Percentiles rank a stretch among this genome's conserved stretches.
phyloP scores from a whole-genome alignment of 2,888 invertebrate species.

The Caenorhabditis virilis region DNA sequence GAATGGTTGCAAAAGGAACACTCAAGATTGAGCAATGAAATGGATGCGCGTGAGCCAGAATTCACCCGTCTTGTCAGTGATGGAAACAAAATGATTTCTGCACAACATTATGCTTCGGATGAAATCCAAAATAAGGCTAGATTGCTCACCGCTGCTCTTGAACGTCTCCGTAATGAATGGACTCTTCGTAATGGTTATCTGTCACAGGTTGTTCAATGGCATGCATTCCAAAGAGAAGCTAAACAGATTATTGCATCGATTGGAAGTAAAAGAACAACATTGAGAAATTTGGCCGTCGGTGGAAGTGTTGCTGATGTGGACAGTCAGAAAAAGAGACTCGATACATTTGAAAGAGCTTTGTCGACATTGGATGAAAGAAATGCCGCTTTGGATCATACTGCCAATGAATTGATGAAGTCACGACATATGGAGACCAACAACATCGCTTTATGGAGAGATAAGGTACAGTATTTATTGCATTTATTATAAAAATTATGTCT shows the following conservation, averaged over 20 bases:
- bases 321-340: constrained; percentile 87
- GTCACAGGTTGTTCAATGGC: constrained; percentile 84
- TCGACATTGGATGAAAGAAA: constrained; percentile 70
- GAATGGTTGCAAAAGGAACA: constrained; percentile 78
- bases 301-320: constrained; percentile 74
- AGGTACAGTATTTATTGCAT: no score
- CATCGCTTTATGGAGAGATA: constrained; percentile 51
- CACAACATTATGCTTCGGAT: constrained; percentile 79
- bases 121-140: constrained; percentile 68
- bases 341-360: constrained; percentile 89
- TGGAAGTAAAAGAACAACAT: constrained; percentile 79
- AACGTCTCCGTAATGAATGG: constrained; percentile 83
- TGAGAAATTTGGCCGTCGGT: constrained; percentile 49
- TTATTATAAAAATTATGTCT: no score
- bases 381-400: constrained; percentile 49
- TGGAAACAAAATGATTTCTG: constrained; percentile 83
- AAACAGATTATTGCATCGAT: constrained; percentile 88
- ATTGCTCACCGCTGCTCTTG: constrained; percentile 78
- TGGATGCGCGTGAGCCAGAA: constrained; percentile 85
- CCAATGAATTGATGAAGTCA: constrained; percentile 78
- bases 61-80: constrained; percentile 79
- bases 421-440: constrained; percentile 78
- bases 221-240: constrained; percentile 90
- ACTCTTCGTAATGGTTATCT: constrained; percentile 82
- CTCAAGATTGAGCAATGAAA: constrained; percentile 74